A percentile compares a stretch with the other conserved stretches of the same genome.
Conservation (phyloP, 2,888 invertebrate species). For the Allacma fusca region DNA sequence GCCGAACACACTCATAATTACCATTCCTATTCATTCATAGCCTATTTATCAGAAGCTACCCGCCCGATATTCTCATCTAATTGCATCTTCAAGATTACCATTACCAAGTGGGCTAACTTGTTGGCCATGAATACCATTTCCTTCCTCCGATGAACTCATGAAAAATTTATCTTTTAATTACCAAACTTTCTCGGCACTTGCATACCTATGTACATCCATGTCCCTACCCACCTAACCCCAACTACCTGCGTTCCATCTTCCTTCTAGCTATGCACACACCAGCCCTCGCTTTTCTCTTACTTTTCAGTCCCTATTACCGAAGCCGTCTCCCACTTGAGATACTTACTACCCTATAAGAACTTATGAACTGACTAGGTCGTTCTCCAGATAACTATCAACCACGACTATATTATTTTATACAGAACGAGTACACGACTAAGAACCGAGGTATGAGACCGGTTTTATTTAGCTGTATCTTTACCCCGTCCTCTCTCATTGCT, state of each 20-base stretch:
- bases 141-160: constrained; percentile 52
- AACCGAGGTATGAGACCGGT: too few relatives aligned
- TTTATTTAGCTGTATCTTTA: neutral
- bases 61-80: constrained; percentile 46
- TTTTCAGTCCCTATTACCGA: neutral
- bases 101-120: constrained; percentile 49
- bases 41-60: constrained; percentile 43
- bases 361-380: too few relatives aligned
- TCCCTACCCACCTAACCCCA: neutral
- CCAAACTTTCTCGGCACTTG: constrained; percentile 47
- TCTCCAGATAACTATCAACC: too few relatives aligned
- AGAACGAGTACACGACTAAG: too few relatives aligned
- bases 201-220: neutral
- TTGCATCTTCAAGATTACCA: constrained; percentile 49
- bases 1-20: constrained; percentile 39
- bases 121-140: constrained; percentile 51
- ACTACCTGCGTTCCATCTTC: constrained; percentile 10
- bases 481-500: neutral
- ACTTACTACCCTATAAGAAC: too few relatives aligned
- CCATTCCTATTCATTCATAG: constrained; percentile 42
- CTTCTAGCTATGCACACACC: neutral
- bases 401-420: too few relatives aligned
- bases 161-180: constrained; percentile 61
- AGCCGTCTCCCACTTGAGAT: too few relatives aligned
- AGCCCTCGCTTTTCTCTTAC: neutral